phyloP scores from a whole-genome alignment of 1,140 invertebrate species.

The Drosophila repletoides region DNA sequence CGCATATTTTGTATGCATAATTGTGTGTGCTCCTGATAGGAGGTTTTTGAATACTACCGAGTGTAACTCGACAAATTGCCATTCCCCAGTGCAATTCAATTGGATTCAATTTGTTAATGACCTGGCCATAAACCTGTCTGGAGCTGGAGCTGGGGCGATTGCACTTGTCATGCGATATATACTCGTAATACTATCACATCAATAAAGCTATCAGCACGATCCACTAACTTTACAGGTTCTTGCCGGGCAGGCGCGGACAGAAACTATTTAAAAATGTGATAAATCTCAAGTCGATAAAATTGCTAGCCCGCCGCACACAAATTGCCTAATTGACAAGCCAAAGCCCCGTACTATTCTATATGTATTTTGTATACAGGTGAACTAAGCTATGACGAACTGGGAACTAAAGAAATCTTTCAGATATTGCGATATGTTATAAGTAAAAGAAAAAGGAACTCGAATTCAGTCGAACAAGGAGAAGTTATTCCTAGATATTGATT shows the following conservation, averaged over 20 bases:
- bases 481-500: no score
- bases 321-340: conserved; percentile 60
- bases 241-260: conserved; percentile 19
- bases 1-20: conserved; percentile 26
- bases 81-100: conserved; percentile 2
- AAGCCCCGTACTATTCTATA: background rate
- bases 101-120: conserved; percentile 12
- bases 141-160: no score
- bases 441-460: no score
- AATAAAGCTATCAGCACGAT: conserved; percentile 51
- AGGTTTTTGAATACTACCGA: conserved; percentile 11
- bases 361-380: conserved; percentile 11
- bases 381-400: no score
- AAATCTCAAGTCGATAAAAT: conserved; percentile 67
- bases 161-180: conserved; percentile 1
- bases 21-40: conserved; percentile 21
- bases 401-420: no score
- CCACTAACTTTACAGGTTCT: conserved; percentile 26
- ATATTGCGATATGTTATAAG: no score
- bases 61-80: conserved; percentile 11
- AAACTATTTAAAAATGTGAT: conserved; percentile 67
- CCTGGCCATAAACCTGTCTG: background rate
- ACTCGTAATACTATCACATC: no score
- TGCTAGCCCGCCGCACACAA: conserved; percentile 26
- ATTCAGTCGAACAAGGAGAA: no score